Percentiles rank a stretch among this genome's conserved stretches.
These are phyloP conservation scores for Drosophila planitibia DNA, from an alignment of 2,888 invertebrate species.

Conservation along the genomic window DNA sequence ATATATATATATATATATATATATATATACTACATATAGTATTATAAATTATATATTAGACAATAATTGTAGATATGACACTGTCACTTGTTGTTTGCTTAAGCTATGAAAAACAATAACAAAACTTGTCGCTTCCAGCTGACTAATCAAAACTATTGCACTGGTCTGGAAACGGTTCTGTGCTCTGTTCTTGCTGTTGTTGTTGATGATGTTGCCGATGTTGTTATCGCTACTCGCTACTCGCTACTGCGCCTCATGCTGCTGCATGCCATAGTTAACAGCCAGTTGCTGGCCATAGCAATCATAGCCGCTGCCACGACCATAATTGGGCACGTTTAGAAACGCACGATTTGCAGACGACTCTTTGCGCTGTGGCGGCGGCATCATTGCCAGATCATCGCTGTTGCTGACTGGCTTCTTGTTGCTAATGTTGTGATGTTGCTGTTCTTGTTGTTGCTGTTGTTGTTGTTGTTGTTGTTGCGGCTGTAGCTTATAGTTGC, in stretches of 20 bases:
- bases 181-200: conserved; percentile 38
- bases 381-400: conserved; percentile 75
- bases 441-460: conserved; percentile 60
- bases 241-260: conserved; percentile 34
- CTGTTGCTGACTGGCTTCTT: conserved; percentile 61
- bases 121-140: conserved; percentile 62
- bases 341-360: conserved; percentile 30
- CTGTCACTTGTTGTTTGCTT: conserved; percentile 72
- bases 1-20: conserved; percentile 23
- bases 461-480: conserved; percentile 48
- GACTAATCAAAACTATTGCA: conserved; percentile 71
- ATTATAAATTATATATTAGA: conserved; percentile 55
- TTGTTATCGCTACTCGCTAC: background rate
- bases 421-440: conserved; percentile 61
- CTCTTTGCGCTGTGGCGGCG: conserved; percentile 75
- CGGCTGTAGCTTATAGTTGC: conserved; percentile 49
- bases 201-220: conserved; percentile 23
- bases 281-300: conserved; percentile 69
- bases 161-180: conserved; percentile 64
- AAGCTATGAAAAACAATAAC: conserved; percentile 46
- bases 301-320: conserved; percentile 63
- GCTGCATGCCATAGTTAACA: conserved; percentile 57
- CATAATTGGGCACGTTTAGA: conserved; percentile 43
- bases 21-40: conserved; percentile 23
- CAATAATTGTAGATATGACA: conserved; percentile 82